phyloP scores from a whole-genome alignment of 2,797 vertebrate species.

The Protosalanx chinensis region DNA sequence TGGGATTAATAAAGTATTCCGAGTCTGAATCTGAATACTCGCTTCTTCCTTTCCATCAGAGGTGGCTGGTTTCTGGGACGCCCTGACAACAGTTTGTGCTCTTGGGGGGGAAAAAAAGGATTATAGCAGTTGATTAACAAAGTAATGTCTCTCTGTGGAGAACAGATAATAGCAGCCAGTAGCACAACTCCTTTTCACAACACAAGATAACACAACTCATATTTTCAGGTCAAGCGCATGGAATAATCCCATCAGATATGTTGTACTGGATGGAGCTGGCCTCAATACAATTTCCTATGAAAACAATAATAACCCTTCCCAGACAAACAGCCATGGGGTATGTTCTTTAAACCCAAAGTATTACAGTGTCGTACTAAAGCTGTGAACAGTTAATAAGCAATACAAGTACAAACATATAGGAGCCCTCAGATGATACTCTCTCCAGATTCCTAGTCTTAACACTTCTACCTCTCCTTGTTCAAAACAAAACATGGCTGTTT shows the following conservation, averaged over 20 bases:
- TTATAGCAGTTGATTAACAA: not conserved
- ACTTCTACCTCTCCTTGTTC: conserved; percentile 43
- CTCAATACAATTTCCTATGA: not conserved
- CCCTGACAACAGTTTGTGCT: not conserved
- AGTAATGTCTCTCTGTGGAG: not conserved
- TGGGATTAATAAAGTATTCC: no score
- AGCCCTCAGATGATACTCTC: conserved; percentile 37
- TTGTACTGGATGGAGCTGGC: not conserved
- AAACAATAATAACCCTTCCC: not conserved
- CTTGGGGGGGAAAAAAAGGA: not conserved
- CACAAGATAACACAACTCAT: not conserved
- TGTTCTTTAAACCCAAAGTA: not conserved
- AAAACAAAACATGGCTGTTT: conserved; percentile 42
- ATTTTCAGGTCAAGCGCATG: no score
- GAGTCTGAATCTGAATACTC: not conserved
- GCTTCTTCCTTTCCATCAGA: not conserved
- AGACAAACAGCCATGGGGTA: not conserved
- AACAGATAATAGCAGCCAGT: not conserved
- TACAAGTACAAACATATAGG: conserved; percentile 23
- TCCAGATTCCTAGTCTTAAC: conserved; percentile 26
- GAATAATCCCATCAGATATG: not conserved
- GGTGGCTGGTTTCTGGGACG: conserved; percentile 1
- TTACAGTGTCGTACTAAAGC: not conserved
- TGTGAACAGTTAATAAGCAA: conserved; percentile 22
- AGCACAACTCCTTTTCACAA: not conserved